Evolutionary conservation across 2,113 vertebrate genomes (phyloP).

Genomic region (Neolamprologus falcicula): DNA sequence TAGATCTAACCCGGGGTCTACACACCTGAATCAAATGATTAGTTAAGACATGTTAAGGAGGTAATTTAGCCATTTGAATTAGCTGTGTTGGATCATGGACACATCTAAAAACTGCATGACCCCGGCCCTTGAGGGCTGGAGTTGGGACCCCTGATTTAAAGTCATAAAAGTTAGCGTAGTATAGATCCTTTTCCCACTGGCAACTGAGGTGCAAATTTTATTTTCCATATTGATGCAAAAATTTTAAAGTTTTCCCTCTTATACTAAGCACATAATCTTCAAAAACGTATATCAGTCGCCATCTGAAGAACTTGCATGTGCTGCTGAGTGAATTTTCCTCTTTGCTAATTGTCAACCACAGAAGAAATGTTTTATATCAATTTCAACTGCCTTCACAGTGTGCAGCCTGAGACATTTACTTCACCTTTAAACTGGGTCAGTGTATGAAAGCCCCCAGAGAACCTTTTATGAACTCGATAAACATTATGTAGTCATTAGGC

Average conservation of each 20-base stretch:
- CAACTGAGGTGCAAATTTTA: background rate
- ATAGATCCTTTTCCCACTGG: background rate
- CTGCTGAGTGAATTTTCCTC: background rate
- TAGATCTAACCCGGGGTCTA: background rate
- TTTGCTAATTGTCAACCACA: background rate
- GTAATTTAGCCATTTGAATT: background rate
- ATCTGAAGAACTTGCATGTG: background rate
- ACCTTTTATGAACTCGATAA: background rate
- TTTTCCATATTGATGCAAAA: background rate
- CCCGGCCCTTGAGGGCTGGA: accelerated
- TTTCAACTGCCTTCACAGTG: background rate
- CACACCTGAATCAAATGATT: background rate
- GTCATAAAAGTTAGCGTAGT: background rate
- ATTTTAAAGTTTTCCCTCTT: background rate
- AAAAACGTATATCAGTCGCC: background rate
- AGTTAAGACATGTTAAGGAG: background rate
- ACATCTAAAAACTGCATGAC: background rate
- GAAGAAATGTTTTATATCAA: background rate
- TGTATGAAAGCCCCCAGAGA: background rate
- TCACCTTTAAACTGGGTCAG: background rate
- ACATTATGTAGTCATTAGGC: background rate
- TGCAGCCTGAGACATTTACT: background rate
- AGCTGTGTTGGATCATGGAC: background rate
- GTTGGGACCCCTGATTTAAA: background rate
- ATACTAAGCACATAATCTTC: background rate